Evolutionary conservation across 2,888 invertebrate genomes (phyloP), one percentile per base, ranked within the genome.

Genomic region (Papilio elwesi): DNA sequence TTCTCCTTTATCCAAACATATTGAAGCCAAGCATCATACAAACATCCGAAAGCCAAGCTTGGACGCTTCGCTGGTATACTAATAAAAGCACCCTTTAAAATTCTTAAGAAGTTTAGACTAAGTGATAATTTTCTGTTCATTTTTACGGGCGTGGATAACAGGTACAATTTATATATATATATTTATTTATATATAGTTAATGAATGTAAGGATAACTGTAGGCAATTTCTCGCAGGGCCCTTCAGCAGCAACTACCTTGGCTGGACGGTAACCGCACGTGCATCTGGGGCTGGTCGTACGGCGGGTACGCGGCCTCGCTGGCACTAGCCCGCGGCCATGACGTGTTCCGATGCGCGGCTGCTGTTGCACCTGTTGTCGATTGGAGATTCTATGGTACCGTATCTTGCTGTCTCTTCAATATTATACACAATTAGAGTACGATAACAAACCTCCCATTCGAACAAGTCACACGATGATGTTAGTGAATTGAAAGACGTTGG

Each of bases 231-330:
- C 85, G 11, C 85, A 96, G 96, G 82, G 92, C 95, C 81, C 93
- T 96, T 6, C 96, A 97, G 79, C 86, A 95, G 66, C 94, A 93
- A 68, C 91, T 96, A 15, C 86, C 94, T 0, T 98, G 96, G 90
- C 95, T 99, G 74, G 98, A 99, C 90, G 89, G 94, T 5, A 95
- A 95, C 68, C 96, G 96, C 80, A 97, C 98, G 0, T 98, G 97
- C 64, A 98, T 99, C 82, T 99, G 98, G 98, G 99, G 99, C 70
- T 99, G 99, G 99, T 98, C 98, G 81, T 99, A 99, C 89, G 99
- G 99, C 13, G 99, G 99, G 1, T 99, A 98, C 89, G 97, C 98
- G 0, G 96, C 98, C 0, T 97, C 97, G 6, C 96, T 98, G 94
- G 97, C 97, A 3, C 93, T 99, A 75, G 98, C 98, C 0, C 95